Evolutionary conservation across 1,140 invertebrate genomes (phyloP), one percentile per base, ranked within the genome.

Genomic region (Brachionus plicatilis): DNA sequence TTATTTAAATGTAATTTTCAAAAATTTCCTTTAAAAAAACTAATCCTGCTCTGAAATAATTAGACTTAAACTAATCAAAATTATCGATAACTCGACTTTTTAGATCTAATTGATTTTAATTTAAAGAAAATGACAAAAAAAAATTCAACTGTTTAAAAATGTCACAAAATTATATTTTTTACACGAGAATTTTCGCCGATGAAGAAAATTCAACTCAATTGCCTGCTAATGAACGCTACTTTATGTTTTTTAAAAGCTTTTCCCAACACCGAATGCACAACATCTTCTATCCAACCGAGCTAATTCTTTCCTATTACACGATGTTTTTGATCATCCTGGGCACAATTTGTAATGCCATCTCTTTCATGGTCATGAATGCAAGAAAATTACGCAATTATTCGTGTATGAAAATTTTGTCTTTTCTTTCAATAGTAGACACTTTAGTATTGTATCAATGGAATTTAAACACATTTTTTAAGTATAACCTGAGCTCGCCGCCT

Each of bases 401-500:
- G 4, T 82, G 79, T 27, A 82, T 82, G 79, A 60, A 47, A 60
- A 65, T 65, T 45, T 82, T 82, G 14, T 60, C 79, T 3, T 9
- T 82, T 29, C 60, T 82, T 14, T 82, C 79, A 24, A 24, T 82
- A 9, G 33, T 68, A 1, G 82, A 83, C 20, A 68, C 68, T 12
- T 1, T 83, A 4, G 60, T 68, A 12, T 20, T 83, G 3, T 83
- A 83, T 20, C 60, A 68, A 27, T 83, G 82, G 82, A 83, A 83
- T 83, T 83, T 83, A 29, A 83, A 83, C 27, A 50, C 60, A 41
- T 83, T 83, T 72, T 83, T 37, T 41, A 83, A 83, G 53, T 83
- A 68, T 20, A 70, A 83, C 45, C 7, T 83, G 7, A 83, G 65
- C 43, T 68, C 53, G 24, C 50, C 79, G 29, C 60, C 82, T 2